Conservation (phyloP, 2,113 vertebrate species). For the Nesogale talazaci region DNA sequence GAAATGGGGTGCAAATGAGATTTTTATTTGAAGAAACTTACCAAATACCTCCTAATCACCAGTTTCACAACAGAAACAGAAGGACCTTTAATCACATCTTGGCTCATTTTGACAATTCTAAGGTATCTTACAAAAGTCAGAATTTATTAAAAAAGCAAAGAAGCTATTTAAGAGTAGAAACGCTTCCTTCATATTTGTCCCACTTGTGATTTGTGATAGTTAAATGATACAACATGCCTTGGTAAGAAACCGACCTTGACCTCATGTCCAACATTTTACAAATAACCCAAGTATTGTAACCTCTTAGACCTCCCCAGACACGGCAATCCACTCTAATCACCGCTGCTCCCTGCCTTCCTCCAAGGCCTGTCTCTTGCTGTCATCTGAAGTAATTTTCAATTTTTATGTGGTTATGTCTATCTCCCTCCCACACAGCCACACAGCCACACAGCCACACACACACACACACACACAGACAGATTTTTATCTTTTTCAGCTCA, state of each 20-base stretch:
- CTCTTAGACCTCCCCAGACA: background rate
- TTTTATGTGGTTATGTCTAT: conserved; percentile 17
- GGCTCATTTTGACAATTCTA: conserved; percentile 12
- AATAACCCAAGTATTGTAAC: conserved; percentile 24
- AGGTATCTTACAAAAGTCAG: conserved; percentile 51
- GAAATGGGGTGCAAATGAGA: conserved; percentile 16
- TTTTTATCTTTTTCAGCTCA: conserved; percentile 61
- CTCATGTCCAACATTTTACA: background rate
- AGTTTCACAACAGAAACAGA: conserved; percentile 49
- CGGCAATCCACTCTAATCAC: background rate
- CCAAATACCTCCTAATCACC: conserved; percentile 36
- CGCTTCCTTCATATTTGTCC: conserved; percentile 32
- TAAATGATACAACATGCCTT: background rate
- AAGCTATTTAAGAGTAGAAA: background rate
- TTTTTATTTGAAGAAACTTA: conserved; percentile 57
- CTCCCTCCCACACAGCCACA: background rate
- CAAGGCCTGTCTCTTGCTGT: background rate
- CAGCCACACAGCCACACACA: too few relatives aligned
- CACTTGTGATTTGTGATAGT: conserved; percentile 28
- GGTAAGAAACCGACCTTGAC: background rate
- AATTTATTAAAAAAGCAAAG: conserved; percentile 35
- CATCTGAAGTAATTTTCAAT: conserved; percentile 10
- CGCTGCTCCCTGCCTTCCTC: background rate
- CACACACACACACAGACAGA: background rate
- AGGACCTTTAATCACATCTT: conserved; percentile 46